Conservation (phyloP, 30 jellyfish, hydroid and myxozoan genomes). For the Hydractinia echinata region DNA sequence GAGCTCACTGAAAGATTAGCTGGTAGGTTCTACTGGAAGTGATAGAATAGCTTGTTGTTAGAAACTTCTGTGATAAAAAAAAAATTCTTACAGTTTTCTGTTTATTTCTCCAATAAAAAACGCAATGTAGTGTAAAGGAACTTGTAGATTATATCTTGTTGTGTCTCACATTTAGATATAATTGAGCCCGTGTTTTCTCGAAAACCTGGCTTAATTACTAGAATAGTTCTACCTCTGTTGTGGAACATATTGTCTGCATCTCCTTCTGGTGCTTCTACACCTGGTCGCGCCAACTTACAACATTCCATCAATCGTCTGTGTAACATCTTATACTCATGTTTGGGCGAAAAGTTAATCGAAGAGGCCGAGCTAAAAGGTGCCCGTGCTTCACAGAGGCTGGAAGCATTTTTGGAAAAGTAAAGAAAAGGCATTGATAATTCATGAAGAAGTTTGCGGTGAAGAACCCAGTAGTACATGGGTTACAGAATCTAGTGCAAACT, state of each 20-base stretch:
- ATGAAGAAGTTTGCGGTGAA: no score
- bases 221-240: constrained; percentile 65
- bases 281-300: constrained; percentile 56
- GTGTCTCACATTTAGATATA: constrained; percentile 46
- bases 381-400: constrained; percentile 45
- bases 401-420: neutral
- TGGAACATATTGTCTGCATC: constrained; percentile 73
- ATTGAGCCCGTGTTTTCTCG: constrained; percentile 57
- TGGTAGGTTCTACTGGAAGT: constrained; percentile 35
- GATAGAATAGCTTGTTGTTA: neutral
- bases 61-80: neutral
- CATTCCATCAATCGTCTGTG: constrained; percentile 62
- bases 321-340: constrained; percentile 48
- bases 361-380: constrained; percentile 73
- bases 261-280: constrained; percentile 70
- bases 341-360: constrained; percentile 64
- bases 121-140: no score
- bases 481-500: no score
- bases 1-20: constrained; percentile 86
- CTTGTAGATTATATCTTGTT: neutral
- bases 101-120: neutral
- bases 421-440: no score
- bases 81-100: neutral
- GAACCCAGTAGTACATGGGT: no score
- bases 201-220: constrained; percentile 57